phyloP scores from a whole-genome alignment of 2,797 vertebrate genomes.

The Sebastes glaucus region DNA sequence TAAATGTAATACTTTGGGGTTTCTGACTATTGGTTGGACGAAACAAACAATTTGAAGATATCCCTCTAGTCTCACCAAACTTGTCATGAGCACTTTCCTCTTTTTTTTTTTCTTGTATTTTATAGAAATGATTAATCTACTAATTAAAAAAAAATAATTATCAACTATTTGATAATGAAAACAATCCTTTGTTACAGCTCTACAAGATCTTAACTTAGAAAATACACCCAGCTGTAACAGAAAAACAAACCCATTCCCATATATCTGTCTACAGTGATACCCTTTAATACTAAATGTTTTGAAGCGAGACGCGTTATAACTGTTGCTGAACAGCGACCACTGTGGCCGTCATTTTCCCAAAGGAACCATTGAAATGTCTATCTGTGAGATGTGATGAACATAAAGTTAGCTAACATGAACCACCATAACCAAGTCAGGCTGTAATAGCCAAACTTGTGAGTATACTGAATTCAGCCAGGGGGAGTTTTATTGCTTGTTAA shows the following conservation, averaged over 20 bases:
- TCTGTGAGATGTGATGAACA: not conserved
- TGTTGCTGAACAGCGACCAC: not conserved
- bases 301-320: not conserved
- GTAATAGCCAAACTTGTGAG: not conserved
- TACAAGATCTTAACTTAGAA: not conserved
- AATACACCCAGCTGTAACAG: not conserved
- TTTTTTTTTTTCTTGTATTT: not conserved
- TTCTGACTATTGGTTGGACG: not conserved
- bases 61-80: not conserved
- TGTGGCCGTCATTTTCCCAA: not conserved
- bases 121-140: not conserved
- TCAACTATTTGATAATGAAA: not conserved
- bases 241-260: too few species aligned
- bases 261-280: not conserved
- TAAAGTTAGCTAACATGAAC: not conserved
- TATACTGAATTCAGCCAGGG: not conserved
- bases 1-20: not conserved
- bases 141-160: not conserved
- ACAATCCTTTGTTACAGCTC: not conserved
- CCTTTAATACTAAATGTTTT: not conserved
- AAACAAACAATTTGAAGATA: not conserved
- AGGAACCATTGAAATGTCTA: not conserved
- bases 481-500: not conserved
- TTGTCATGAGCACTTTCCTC: not conserved
- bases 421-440: not conserved